Evolutionary conservation across 2,888 invertebrate species (phyloP), one percentile per base, ranked within the genome.

Genomic region (Phrixothrix hirtus): DNA sequence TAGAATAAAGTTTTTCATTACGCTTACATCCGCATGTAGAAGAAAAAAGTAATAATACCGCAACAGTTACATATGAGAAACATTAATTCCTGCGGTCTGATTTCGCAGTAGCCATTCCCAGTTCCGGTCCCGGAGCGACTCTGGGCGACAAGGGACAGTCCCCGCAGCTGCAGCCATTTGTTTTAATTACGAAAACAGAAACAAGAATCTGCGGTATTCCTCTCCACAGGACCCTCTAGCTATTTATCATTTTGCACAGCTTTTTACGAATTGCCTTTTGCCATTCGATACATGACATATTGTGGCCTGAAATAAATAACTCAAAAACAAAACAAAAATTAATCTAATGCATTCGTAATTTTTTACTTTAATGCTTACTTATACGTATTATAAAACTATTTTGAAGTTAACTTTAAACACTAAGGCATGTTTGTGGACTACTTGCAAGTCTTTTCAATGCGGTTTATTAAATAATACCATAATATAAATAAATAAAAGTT

Each of bases 171-270:
- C 60, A 60, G 63, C 62, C 67, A 68, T 68, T 68, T 66, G 64
- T 68, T 68, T 68, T 68, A 68, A 68, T 68, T 68, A 67, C 67
- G 64, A 62, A 67, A 66, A 65, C 65, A 66, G 66, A 65, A 68
- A 68, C 68, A 68, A 64, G 66, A 67, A 66, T 68, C 65, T 64
- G 68, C 58, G 68, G 66, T 62, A 62, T 54, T 44, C 60, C 62
- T 61, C 60, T 63, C 65, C 59, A 55, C 59, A 53, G 57, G 61
- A 64, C 62, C 63, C 61, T 55, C 15, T 35, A 47, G 50, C 64
- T 56, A 68, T 67, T 64, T 63, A 65, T 68, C 68, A 66, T 67
- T 57, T 57, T 54, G 47, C 52, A 15, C 52, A 45, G 50, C 38
- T 44, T 44, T 50, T 51, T 46, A 38, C 25, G 38, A 31, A 37